These are phyloP conservation scores for human DNA, from an alignment of 2,113 vertebrate species.

Conservation along the genomic window GRCh38 chr7:150065001-150065500, in stretches of 20 bases:
- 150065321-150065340: neutral
- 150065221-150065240: neutral
- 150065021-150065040: neutral
- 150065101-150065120: neutral
- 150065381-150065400: neutral
- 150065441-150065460: neutral
- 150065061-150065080: neutral
- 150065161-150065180: conserved; percentile 24
- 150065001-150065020: neutral
- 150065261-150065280: conserved; percentile 17
- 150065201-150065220: neutral
- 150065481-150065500: neutral
- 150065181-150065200: neutral
- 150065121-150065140: neutral
- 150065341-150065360: neutral
- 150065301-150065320: conserved; percentile 1
- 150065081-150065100: conserved; percentile 24
- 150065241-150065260: neutral
- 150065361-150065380: neutral
- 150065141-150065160: neutral
- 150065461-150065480: neutral
- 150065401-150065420: neutral
- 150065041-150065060: conserved; percentile 13
- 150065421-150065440: neutral
- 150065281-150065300: neutral